phyloP scores from a whole-genome alignment of 2,113 vertebrate species.

The Indicator maculatus region DNA sequence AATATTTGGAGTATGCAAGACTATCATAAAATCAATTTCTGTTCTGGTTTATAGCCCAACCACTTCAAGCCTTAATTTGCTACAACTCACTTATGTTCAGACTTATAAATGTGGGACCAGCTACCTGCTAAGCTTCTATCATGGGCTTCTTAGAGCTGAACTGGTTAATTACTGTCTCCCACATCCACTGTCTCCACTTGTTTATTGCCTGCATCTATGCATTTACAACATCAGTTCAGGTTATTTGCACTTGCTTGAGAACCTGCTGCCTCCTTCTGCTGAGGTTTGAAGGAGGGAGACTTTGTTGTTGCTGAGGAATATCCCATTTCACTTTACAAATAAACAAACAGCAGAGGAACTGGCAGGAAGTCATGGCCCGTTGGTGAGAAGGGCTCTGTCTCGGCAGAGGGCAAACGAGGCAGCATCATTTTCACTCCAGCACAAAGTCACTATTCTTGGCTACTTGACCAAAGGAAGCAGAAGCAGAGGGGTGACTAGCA shows the following conservation, averaged over 20 bases:
- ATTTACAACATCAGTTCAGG: not conserved
- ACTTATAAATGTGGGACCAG: not conserved
- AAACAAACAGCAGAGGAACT: constrained; percentile 58
- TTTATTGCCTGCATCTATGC: not conserved
- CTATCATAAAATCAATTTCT: constrained; percentile 69
- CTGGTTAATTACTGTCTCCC: constrained; percentile 3
- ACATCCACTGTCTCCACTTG: not conserved
- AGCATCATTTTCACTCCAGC: constrained; percentile 69
- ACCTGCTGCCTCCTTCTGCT: not conserved
- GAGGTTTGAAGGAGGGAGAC: not conserved
- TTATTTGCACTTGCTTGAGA: constrained; percentile 21
- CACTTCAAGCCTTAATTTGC: constrained; percentile 62
- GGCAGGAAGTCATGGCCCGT: constrained; percentile 62
- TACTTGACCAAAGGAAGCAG: constrained; percentile 58
- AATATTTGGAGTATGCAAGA: constrained; percentile 41
- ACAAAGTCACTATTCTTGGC: constrained; percentile 81
- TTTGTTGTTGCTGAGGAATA: not conserved
- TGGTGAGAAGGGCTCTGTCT: constrained; percentile 30
- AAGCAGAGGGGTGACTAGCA: constrained; percentile 15
- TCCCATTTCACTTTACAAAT: constrained; percentile 37
- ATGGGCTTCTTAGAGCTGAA: not conserved
- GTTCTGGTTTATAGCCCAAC: constrained; percentile 50
- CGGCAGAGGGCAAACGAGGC: constrained; percentile 37
- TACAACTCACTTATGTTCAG: constrained; percentile 15
- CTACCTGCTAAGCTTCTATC: constrained; percentile 5